Evolutionary conservation across 2,113 vertebrate species (phyloP).

Genomic region (Brienomyrus brachyistius): DNA sequence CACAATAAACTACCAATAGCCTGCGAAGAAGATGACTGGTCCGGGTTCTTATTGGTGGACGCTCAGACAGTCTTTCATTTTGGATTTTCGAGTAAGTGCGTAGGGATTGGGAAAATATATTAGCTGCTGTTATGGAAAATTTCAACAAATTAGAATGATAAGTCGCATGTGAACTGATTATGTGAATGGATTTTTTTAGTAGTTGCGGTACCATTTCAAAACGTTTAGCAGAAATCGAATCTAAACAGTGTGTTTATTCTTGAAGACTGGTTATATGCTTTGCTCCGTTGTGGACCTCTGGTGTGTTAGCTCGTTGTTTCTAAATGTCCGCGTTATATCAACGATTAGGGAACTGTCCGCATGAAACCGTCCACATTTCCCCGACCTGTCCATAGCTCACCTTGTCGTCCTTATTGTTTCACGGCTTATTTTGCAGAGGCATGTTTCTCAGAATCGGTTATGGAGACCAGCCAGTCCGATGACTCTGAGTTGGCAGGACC

Average conservation of each 20-base stretch:
- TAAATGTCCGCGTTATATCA: not conserved
- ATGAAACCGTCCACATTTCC: not conserved
- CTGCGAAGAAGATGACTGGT: not conserved
- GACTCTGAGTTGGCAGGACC: slow-evolving; percentile 12
- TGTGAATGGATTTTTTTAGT: not conserved
- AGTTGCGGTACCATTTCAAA: not conserved
- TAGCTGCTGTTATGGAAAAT: not conserved
- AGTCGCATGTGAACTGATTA: not conserved
- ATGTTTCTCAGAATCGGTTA: not conserved
- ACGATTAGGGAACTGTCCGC: not conserved
- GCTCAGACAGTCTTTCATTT: not conserved
- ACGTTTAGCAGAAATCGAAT: not conserved
- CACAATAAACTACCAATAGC: not conserved
- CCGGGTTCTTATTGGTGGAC: not conserved
- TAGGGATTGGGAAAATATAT: not conserved
- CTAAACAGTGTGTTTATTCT: not conserved
- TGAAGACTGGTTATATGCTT: not conserved
- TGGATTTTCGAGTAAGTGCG: not conserved
- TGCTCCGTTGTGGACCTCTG: not conserved
- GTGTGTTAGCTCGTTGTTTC: not conserved
- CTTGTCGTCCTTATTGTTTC: not conserved
- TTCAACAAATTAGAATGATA: not conserved
- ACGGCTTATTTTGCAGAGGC: not conserved
- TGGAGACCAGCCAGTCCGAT: not conserved
- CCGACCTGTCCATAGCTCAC: not conserved